Base-by-base conservation (phyloP, 2,797 vertebrate genomes). In the Sternarchorhynchus goeldii region DNA sequence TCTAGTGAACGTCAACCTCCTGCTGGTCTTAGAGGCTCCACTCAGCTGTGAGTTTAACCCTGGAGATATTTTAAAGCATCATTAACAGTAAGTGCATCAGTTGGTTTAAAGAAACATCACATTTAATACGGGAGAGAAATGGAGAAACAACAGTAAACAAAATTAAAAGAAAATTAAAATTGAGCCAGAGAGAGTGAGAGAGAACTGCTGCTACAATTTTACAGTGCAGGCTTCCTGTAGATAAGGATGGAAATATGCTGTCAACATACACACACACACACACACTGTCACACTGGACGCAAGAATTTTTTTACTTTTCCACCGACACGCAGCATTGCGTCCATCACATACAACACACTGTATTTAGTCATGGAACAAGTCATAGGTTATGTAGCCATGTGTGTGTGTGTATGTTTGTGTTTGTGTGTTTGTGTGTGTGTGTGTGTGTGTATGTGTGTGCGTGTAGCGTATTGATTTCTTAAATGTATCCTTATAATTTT, bases 161-260 rank as follows among this genome's bases (percentile, higher is more conserved):
- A 50, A 50, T 3, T 50, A 50, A 50, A 50, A 41, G 39, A 6
- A 6, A 41, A 41, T 41, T 41, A 7, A 41, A 41, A 41, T 41
- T 6, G 5, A 64, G 34, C 50, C 8, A 41, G 12, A 73, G 60
- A 57, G 72, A 58, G 34, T 18, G n/a, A 67, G 17, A 67, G 63
- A 65, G 31, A 64, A 59, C 20, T 45, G 31, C 60, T 56, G 32
- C 36, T 74, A 36, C 45, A 72, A 75, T 67, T 71, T 78, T 67
- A 70, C 67, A 58, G 41, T 10, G 29, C 71, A 73, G 76, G 58
- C 63, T 84, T 81, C 79, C 82, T 81, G 76, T 64, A 72, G 31
- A 73, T 45, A 58, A 10, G 6, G 71, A 62, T 78, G 80, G 76
- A 82, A 78, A 56, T 58, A 65, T 39, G 36, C 58, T 74, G 70